Base-by-base conservation (phyloP, 2,888 invertebrate genomes). In the Incurvaria masculella region DNA sequence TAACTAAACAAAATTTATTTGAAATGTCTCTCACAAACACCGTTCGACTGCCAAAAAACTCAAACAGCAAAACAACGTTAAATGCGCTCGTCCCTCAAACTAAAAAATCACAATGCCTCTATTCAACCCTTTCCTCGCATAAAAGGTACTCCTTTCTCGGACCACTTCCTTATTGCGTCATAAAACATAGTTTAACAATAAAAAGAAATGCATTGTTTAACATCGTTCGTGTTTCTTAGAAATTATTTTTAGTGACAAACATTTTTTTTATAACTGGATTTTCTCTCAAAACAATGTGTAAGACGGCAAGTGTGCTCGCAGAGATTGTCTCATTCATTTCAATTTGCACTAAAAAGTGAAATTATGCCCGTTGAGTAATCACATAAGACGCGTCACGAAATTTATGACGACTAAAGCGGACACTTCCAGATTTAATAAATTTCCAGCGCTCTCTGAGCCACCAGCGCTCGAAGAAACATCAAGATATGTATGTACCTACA, bases 81-180 rank as follows among this genome's bases (percentile, higher is more conserved):
- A 20, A 45, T 8, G 21, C 23, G 14, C 16, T 20, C 17, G 14
- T 20, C 18, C 4, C 16, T 42, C 41, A 47, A 14, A 23, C 19
- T 21, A 46, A 61, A 63, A 64, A 54, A 61, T 56, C 65, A 76
- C 75, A 75, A 74, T 70, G 63, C 42, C 47, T 45, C 46, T 46
- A 69, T 75, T 72, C 68, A 78, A 74, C 69, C 74, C 78, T 75
- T 76, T 74, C 73, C 68, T 74, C 69, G 71, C 60, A 61, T 58
- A 10, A 21, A 48, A 16, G 62, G 62, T 64, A 14, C 33, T 8
- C 14, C 14, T 33, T n/a, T 33, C 65, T 27, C 27, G 26, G 57
- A 65, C 68, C 68, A 74, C 70, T 78, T 78, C 78, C 78, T 78
- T 75, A 75, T 76, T 75, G 71, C 66, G 51, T 63, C 72, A 61